A percentile compares a stretch with the other conserved stretches of the same genome.
These are phyloP conservation scores for Clistopyga incitator DNA, from an alignment of 2,888 invertebrate genomes.

Conservation along the genomic window DNA sequence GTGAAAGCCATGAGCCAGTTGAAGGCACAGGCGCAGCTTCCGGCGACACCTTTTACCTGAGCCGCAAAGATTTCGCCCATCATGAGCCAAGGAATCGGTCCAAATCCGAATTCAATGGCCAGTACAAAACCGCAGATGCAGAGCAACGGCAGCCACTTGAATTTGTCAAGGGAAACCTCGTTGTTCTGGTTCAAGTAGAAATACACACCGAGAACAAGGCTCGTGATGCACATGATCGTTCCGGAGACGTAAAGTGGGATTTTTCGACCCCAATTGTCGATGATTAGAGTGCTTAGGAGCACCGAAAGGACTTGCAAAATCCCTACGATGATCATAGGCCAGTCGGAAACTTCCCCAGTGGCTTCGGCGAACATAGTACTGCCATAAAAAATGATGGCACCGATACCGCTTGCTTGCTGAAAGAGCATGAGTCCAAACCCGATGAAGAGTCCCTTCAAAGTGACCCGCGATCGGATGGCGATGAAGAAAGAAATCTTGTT, in stretches of 20 bases:
- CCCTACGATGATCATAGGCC: slow-evolving; percentile 58
- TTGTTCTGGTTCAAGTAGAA: slow-evolving; percentile 84
- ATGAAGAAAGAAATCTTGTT: slow-evolving; percentile 86
- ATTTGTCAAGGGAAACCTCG: slow-evolving; percentile 84
- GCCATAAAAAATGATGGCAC: slow-evolving; percentile 93
- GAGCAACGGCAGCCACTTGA: slow-evolving; percentile 91
- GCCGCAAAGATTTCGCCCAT: slow-evolving; percentile 92
- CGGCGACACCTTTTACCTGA: slow-evolving; percentile 91
- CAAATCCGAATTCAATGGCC: slow-evolving; percentile 93
- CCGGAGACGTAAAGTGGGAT: slow-evolving; percentile 91
- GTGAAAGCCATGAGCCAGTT: slow-evolving; percentile 94
- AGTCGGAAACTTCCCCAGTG: slow-evolving; percentile 86
- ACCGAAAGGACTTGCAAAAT: slow-evolving; percentile 49
- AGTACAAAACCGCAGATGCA: slow-evolving; percentile 91
- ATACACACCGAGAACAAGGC: slow-evolving; percentile 89
- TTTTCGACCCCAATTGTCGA: slow-evolving; percentile 93
- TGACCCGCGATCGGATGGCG: slow-evolving; percentile 87
- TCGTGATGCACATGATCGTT: slow-evolving; percentile 89
- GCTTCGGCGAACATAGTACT: slow-evolving; percentile 89
- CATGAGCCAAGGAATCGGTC: slow-evolving; percentile 96
- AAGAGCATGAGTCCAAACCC: slow-evolving; percentile 94
- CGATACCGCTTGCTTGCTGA: slow-evolving; percentile 94
- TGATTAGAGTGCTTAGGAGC: slow-evolving; percentile 85
- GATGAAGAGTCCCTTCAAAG: slow-evolving; percentile 89
- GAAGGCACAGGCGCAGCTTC: slow-evolving; percentile 91